Evolutionary conservation across 1,140 invertebrate genomes (phyloP), one percentile per base, ranked within the genome.

Genomic region (Euura saliciscinereae): DNA sequence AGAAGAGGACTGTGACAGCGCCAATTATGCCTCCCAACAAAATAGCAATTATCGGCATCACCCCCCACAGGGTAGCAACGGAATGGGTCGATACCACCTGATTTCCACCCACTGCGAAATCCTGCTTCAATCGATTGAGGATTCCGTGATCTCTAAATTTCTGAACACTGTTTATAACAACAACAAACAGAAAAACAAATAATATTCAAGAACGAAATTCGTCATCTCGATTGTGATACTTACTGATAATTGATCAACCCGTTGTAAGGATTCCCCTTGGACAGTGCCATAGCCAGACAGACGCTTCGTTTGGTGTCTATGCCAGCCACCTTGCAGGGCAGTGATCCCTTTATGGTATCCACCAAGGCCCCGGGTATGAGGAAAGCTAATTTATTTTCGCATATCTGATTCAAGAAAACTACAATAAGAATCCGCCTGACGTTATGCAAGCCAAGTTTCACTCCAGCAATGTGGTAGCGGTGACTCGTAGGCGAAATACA

Each of bases 211-310:
- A 69, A 45, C 44, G 69, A 73, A 13, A 45, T 42, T 66, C n/a
- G 45, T 45, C 4, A 45, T 65, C 44, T 42, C 64, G 8, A 43
- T 10, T 13, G 2, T 71, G 3, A 11, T 65, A 73, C 76, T 78
- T 65, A 79, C 78, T 79, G 75, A 67, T 74, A 78, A 73, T 79
- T 77, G 2, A 79, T 10, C 43, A 79, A 43, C 11, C 72, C 59
- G 6, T 66, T 74, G 64, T 74, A 79, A 6, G 71, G 69, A 75
- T 74, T 79, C 10, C 51, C 43, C 42, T 66, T 71, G 13, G 66
- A 28, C 11, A 79, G 44, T 45, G 71, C 70, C 68, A 76, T 75
- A 2, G 73, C 71, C 4, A 71, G 45, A 65, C 75, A 78, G 3
- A 73, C 72, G 4, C 65, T 72, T 46, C 71, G 74, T 44, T 74